These are phyloP conservation scores for Nestor notabilis DNA, from an alignment of 2,113 vertebrate species.

Conservation along the genomic window DNA sequence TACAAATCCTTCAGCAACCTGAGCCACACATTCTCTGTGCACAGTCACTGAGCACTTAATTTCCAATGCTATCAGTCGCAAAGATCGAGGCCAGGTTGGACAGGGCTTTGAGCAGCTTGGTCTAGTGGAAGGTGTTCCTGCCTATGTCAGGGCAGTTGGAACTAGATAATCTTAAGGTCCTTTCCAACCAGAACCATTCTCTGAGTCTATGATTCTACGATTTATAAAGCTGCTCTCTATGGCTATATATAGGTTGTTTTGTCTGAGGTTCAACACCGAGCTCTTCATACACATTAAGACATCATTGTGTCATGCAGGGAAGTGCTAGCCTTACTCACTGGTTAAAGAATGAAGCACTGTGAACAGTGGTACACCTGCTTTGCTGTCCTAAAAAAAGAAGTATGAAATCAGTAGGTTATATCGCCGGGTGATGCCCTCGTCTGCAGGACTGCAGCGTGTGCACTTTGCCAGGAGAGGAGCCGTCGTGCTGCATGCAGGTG, in stretches of 20 bases:
- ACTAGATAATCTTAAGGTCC: neutral
- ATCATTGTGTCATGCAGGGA: neutral
- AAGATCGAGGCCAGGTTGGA: neutral
- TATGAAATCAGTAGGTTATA: fast-evolving
- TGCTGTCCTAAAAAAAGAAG: neutral
- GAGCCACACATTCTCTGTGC: neutral
- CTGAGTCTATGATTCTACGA: neutral
- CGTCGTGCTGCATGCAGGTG: fast-evolving
- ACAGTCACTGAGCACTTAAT: neutral
- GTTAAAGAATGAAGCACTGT: neutral
- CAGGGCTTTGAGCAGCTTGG: neutral
- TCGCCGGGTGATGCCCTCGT: fast-evolving
- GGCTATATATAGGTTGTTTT: neutral
- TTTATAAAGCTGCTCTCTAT: neutral
- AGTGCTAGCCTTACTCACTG: neutral
- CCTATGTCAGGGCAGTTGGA: neutral
- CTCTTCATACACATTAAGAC: neutral
- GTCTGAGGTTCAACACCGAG: neutral
- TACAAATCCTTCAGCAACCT: neutral
- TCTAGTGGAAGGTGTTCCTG: neutral
- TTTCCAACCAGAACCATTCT: neutral
- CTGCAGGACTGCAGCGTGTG: neutral
- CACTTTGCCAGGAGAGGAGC: neutral
- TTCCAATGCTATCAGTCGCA: neutral
- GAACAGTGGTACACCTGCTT: fast-evolving